Conservation (phyloP, 1,140 invertebrate species). For the Conus ventricosus region DNA sequence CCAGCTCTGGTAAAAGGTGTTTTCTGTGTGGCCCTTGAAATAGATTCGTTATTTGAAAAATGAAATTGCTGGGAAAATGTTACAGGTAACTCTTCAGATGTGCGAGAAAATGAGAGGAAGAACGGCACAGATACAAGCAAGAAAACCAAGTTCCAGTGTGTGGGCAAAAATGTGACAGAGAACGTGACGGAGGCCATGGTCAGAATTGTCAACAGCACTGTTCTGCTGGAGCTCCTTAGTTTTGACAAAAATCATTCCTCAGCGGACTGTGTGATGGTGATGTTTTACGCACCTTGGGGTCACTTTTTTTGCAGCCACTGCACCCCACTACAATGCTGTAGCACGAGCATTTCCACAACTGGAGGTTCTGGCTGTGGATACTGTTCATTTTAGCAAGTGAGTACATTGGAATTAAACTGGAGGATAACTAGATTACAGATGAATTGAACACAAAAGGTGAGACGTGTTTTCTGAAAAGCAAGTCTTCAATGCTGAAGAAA, state of each 20-base stretch:
- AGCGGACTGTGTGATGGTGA: conserved; percentile 83
- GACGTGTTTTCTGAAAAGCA: too few species aligned
- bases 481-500: background rate
- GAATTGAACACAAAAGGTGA: too few species aligned
- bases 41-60: background rate
- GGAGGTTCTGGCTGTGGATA: conserved; percentile 92
- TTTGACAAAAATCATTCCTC: conserved; percentile 76
- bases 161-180: conserved; percentile 62
- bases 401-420: conserved; percentile 31
- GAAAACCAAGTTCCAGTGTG: conserved; percentile 68
- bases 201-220: conserved; percentile 69
- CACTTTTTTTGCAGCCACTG: conserved; percentile 91
- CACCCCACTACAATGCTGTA: conserved; percentile 92
- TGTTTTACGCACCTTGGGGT: conserved; percentile 94
- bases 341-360: conserved; percentile 89
- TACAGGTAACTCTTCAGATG: conserved; percentile 9
- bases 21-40: too few species aligned
- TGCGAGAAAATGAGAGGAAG: conserved; percentile 47
- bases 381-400: conserved; percentile 86
- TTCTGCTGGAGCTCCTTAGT: conserved; percentile 75
- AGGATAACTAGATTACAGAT: too few species aligned
- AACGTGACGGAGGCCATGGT: conserved; percentile 58
- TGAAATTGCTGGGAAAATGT: background rate
- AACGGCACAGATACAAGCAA: conserved; percentile 58
- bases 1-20: too few species aligned